Conservation (phyloP, 2,113 vertebrate species). For the Aythya baeri region DNA sequence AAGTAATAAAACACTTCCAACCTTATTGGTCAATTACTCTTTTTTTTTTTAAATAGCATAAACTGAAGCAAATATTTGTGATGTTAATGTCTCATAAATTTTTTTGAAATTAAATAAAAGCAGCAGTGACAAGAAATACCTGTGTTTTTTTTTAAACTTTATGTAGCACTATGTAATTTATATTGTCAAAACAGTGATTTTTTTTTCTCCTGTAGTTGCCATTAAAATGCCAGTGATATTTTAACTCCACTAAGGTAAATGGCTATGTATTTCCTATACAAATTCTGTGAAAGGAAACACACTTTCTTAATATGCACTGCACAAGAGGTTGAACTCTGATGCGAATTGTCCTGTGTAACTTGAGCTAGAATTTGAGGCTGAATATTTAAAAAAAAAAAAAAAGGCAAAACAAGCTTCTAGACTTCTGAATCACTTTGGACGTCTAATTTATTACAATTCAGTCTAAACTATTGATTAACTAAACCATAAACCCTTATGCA, state of each 20-base stretch:
- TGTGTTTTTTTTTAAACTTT: background rate
- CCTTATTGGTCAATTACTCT: constrained; percentile 54
- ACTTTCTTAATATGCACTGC: background rate
- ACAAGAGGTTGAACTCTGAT: background rate
- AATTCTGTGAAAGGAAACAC: background rate
- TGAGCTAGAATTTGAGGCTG: background rate
- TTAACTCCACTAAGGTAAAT: background rate
- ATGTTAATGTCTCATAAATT: background rate
- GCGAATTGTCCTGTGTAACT: background rate
- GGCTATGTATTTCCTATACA: background rate
- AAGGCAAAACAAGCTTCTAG: background rate
- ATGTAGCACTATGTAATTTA: background rate
- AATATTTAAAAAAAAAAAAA: background rate
- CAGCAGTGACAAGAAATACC: background rate
- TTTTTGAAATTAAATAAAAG: constrained; percentile 61
- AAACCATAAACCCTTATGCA: background rate
- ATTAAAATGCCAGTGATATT: background rate
- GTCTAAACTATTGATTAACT: background rate
- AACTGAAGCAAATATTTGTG: constrained; percentile 36
- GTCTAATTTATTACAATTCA: background rate
- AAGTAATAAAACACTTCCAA: constrained; percentile 77
- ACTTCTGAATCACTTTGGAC: background rate
- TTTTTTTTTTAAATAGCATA: background rate
- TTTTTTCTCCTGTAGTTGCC: background rate
- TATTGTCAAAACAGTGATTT: background rate